phyloP scores from a whole-genome alignment of 2,888 invertebrate species.

The Rhimphoctona megacephalus region DNA sequence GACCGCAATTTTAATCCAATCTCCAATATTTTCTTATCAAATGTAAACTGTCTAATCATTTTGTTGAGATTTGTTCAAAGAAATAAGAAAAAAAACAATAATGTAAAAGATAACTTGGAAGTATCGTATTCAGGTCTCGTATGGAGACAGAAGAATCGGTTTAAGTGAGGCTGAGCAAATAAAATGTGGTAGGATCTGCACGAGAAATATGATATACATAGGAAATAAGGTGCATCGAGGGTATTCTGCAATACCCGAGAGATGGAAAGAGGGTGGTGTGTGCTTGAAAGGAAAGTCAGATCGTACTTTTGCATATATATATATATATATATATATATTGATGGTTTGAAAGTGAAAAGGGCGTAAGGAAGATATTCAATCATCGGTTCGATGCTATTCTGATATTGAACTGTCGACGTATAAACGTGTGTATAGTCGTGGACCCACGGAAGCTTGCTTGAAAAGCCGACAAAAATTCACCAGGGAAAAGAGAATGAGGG shows the following conservation, averaged over 20 bases:
- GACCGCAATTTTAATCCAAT: no score
- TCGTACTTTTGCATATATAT: neutral
- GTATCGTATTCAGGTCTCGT: conserved; percentile 1
- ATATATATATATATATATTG: neutral
- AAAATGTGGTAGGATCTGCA: conserved; percentile 7
- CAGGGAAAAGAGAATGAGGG: conserved; percentile 59
- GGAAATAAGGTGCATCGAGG: conserved; percentile 27
- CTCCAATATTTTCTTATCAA: no score
- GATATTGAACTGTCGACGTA: neutral
- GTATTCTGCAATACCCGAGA: conserved; percentile 21
- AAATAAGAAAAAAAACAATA: neutral
- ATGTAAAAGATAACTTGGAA: neutral
- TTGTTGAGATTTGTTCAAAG: no score
- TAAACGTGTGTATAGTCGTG: conserved; percentile 12
- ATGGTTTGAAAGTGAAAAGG: neutral
- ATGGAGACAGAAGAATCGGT: conserved; percentile 5
- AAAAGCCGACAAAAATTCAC: conserved; percentile 62
- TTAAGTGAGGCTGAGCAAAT: conserved; percentile 17
- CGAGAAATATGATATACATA: conserved; percentile 23
- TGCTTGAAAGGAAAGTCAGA: conserved; percentile 33
- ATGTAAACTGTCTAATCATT: no score
- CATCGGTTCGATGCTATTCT: conserved; percentile 2
- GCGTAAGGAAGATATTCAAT: conserved; percentile 6
- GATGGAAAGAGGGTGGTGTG: conserved; percentile 15
- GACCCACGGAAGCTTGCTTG: conserved; percentile 46